Percentiles rank a stretch among this genome's conserved stretches.
Evolutionary conservation across 2,113 vertebrate genomes (phyloP).

Genomic region (Pseudopipra pipra): DNA sequence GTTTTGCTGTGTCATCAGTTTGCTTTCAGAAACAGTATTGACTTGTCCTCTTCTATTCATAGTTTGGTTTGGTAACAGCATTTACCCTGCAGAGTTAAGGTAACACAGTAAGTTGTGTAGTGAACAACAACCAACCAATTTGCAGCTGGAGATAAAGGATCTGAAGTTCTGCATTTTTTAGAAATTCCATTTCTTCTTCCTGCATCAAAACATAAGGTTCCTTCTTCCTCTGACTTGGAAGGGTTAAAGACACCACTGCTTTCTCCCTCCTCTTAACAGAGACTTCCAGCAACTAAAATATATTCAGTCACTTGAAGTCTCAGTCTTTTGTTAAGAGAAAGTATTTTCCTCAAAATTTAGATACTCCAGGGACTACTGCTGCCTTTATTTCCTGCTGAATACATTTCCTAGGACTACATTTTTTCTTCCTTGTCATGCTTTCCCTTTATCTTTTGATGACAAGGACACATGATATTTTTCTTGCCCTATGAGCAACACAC

Average conservation of each 20-base stretch:
- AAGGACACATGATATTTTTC: not conserved
- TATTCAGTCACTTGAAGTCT: not conserved
- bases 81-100: not conserved
- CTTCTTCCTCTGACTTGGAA: not conserved
- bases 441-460: not conserved
- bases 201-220: not conserved
- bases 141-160: not conserved
- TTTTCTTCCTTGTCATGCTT: not conserved
- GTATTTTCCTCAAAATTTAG: not conserved
- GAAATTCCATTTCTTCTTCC: not conserved
- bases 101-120: not conserved
- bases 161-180: not conserved
- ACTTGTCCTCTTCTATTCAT: not conserved
- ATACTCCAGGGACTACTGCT: not conserved
- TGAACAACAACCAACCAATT: not conserved
- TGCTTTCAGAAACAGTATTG: not conserved
- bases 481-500: not conserved
- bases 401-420: not conserved
- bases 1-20: not conserved
- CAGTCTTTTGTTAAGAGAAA: not conserved
- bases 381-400: not conserved
- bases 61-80: not conserved
- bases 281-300: not conserved
- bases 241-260: not conserved
- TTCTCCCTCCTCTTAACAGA: not conserved